These are phyloP conservation scores for Felis chaus DNA, from an alignment of 2,113 vertebrate genomes.

Conservation along the genomic window DNA sequence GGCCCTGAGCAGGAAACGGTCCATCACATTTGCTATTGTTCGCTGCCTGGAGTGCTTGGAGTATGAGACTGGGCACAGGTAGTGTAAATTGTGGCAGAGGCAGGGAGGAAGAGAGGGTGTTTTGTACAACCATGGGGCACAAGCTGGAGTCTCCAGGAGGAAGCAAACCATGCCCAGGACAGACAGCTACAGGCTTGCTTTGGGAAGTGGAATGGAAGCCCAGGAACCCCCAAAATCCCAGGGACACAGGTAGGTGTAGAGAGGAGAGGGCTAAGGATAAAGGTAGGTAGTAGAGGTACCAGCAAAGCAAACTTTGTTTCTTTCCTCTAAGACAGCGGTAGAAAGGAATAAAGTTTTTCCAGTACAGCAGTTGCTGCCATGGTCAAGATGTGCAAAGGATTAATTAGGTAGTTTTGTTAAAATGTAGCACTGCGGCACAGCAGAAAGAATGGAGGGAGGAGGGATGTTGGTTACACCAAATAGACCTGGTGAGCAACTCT, in stretches of 20 bases:
- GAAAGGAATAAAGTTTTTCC: background rate
- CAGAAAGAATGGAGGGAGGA: background rate
- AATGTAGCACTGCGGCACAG: background rate
- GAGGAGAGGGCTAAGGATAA: background rate
- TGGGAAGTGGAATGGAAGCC: background rate
- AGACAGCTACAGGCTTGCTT: accelerated
- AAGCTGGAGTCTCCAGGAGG: background rate
- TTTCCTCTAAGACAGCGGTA: background rate
- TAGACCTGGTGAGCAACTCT: background rate
- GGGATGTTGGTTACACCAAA: background rate
- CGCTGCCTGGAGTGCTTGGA: background rate
- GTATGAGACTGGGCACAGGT: background rate
- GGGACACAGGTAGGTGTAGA: background rate
- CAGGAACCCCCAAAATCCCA: background rate
- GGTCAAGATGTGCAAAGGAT: background rate
- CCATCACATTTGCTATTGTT: background rate
- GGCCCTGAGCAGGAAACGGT: background rate
- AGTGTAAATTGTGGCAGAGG: background rate
- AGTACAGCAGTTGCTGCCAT: background rate
- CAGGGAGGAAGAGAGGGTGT: background rate
- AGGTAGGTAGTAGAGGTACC: background rate
- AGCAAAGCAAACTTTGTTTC: background rate
- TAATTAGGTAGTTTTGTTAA: background rate
- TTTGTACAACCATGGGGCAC: background rate
- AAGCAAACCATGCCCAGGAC: background rate